Base-by-base conservation (phyloP, 2,888 invertebrate genomes). In the Sinentomon sp. region DNA sequence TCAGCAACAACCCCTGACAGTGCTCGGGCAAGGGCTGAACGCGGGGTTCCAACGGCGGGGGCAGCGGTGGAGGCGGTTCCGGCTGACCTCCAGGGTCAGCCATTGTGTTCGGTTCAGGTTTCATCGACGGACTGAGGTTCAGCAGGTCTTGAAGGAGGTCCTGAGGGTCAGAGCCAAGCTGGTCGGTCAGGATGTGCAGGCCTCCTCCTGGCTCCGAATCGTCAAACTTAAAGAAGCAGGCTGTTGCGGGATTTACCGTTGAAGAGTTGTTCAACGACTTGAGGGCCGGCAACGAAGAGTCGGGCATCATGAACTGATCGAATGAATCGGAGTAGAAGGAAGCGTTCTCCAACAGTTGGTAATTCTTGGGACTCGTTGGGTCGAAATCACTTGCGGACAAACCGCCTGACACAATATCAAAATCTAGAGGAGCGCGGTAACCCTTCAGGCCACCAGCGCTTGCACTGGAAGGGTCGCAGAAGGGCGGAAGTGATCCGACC, bases 401-500 rank as follows among this genome's bases (percentile, higher is more conserved):
- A n/a, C n/a, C 22, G n/a, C n/a, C 22, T 22, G 7, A 9, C 13
- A 26, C 9, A 26, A 10, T 26, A 12, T 26, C 27, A n/a, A n/a
- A n/a, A n/a, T n/a, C n/a, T n/a, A n/a, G n/a, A n/a, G n/a, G n/a
- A n/a, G n/a, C n/a, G n/a, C n/a, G n/a, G n/a, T n/a, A n/a, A n/a
- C n/a, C n/a, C n/a, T n/a, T n/a, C n/a, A n/a, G n/a, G 12, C 7
- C 27, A 12, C 12, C 12, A n/a, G 27, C n/a, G 7, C 13, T 13
- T 7, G 12, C n/a, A n/a, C 13, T 26, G 7, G 13, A 26, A 7
- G 75, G 75, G 54, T 78, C 78, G 51, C 78, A 78, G 48, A 80
- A 80, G 2, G 78, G 78, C n/a, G 80, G 80, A 38, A 80, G 56
- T 32, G 76, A 75, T 10, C 76, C 77, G 1, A 76, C 77, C 2